Base-by-base conservation (phyloP, 2,888 invertebrate species). In the Eupithecia exiguata region DNA sequence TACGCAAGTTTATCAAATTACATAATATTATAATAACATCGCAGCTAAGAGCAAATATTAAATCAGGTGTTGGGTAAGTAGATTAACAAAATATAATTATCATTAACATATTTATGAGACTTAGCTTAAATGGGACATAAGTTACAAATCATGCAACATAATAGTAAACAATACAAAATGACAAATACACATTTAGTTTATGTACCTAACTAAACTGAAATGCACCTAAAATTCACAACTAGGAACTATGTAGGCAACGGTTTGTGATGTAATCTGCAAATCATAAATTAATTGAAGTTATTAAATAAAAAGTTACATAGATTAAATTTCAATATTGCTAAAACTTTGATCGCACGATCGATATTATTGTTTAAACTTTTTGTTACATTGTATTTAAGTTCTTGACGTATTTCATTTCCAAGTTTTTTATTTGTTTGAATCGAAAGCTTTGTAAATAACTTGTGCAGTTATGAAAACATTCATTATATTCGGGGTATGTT, bases 221-320 rank as follows among this genome's bases (percentile, higher is more conserved):
- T 92, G 93, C 93, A 92, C 91, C 92, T 92, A 92, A 71, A 69
- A 87, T 85, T 84, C 79, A 88, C 83, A 82, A 84, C 91, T 92
- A 92, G 92, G 92, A 92, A 93, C 92, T 92, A 91, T 81, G 70
- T 67, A 71, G 71, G 74, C 74, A 72, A 71, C 30, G 38, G 35
- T 61, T 30, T 71, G 53, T 72, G 70, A 71, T 75, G 69, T 40
- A 38, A 38, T 65, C 12, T n/a, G 35, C 18, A 66, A 21, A 66
- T 38, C 21, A 12, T 21, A 25, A 0, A 14, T 43, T 40, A 16
- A 21, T 66, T 25, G 38, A 40, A 1, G 12, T 66, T 40, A 40
- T 18, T 21, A 5, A 38, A 1, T 38, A 25, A 30, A 30, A 30
- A 30, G 4, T 30, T 30, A 30, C 30, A 4, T 30, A 30, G 30